Conservation (phyloP, 2,797 vertebrate species). For the Pagetopsis macropterus region DNA sequence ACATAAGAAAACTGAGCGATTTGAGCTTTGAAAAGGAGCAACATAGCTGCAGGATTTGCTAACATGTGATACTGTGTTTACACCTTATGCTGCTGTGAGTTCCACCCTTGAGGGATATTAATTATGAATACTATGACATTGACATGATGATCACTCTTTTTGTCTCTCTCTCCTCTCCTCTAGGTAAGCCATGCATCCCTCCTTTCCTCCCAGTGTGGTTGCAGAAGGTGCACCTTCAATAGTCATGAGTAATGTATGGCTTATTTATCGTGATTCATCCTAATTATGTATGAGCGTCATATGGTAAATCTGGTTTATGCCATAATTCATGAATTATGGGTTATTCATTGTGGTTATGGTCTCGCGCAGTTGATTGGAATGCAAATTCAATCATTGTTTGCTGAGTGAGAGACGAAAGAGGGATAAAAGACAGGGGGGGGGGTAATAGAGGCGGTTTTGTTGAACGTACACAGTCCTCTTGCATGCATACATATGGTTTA, state of each 20-base stretch:
- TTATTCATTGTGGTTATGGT: conserved; percentile 57
- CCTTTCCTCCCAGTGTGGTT: conserved; percentile 18
- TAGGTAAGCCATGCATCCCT: conserved; percentile 71
- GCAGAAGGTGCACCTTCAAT: conserved; percentile 43
- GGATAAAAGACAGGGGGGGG: not conserved
- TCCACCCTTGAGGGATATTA: conserved; percentile 46
- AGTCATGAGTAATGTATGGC: conserved; percentile 76
- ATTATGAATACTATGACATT: conserved; percentile 57
- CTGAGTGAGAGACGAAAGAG: conserved; percentile 31
- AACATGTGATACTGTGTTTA: conserved; percentile 49
- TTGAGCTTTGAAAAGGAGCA: conserved; percentile 1
- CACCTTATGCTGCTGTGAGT: conserved; percentile 23
- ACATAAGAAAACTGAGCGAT: conserved; percentile 7
- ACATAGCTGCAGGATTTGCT: conserved; percentile 24
- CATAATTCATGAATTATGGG: conserved; percentile 51
- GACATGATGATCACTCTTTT: conserved; percentile 44
- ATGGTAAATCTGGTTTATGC: conserved; percentile 45
- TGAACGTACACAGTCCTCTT: conserved; percentile 5
- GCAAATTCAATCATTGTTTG: conserved; percentile 43
- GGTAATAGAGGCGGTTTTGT: conserved; percentile 29
- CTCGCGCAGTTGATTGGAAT: conserved; percentile 41
- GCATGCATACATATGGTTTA: conserved; percentile 12
- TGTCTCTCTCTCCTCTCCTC: conserved; percentile 51
- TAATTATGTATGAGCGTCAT: conserved; percentile 58
- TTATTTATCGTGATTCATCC: conserved; percentile 60